These are phyloP conservation scores for Diplolepis rosae DNA, from an alignment of 2,888 invertebrate genomes.

Conservation along the genomic window DNA sequence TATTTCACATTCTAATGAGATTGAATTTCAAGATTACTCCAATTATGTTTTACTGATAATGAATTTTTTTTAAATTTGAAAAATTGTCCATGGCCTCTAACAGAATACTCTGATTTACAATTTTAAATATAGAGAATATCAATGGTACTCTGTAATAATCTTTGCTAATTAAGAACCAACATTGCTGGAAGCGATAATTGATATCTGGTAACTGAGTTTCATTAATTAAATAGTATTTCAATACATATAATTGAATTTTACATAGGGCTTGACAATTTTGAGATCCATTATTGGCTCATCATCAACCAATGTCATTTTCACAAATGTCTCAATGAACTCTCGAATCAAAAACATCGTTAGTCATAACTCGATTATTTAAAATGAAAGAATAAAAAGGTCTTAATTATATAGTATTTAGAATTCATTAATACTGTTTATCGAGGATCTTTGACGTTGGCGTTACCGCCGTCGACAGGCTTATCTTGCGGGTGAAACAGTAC, in stretches of 20 bases:
- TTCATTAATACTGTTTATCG: background rate
- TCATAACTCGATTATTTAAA: too few species aligned
- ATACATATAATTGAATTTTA: background rate
- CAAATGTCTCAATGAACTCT: background rate
- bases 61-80: too few species aligned
- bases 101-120: too few species aligned
- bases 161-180: background rate
- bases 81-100: too few species aligned
- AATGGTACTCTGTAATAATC: background rate
- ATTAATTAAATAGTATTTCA: background rate
- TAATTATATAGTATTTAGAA: background rate
- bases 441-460: background rate
- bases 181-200: background rate
- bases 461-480: slow-evolving; percentile 2
- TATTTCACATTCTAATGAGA: too few species aligned
- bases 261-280: background rate
- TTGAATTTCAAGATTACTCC: too few species aligned
- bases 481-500: background rate
- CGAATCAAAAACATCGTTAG: background rate
- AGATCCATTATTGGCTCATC: too few species aligned
- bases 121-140: background rate
- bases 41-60: too few species aligned
- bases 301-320: background rate
- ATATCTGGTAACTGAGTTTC: background rate
- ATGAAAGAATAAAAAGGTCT: background rate